A percentile compares a stretch with the other conserved stretches of the same genome.
Conservation (phyloP, 2,888 invertebrate species). For the Eurois occulta region DNA sequence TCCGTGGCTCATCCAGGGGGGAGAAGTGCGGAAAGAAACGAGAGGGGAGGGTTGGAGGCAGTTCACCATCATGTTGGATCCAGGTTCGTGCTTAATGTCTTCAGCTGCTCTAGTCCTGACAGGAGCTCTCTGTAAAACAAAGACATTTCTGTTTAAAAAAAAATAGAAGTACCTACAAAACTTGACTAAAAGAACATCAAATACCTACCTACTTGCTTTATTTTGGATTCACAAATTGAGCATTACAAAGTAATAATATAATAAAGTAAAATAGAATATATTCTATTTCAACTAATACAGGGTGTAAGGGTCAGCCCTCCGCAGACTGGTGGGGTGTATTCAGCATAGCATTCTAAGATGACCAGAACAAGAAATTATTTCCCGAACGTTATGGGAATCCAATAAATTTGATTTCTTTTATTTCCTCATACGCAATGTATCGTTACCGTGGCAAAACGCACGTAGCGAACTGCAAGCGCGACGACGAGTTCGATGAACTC, state of each 20-base stretch:
- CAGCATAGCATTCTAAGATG: too few species aligned
- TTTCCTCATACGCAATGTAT: too few species aligned
- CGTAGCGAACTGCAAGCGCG: too few species aligned
- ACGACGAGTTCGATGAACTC: too few species aligned
- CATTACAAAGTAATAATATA: too few species aligned
- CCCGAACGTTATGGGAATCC: too few species aligned
- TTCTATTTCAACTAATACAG: not conserved
- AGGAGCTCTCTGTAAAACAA: slow-evolving; percentile 81
- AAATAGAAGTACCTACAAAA: not conserved
- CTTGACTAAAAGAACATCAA: not conserved
- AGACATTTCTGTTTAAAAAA: not conserved
- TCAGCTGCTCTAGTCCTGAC: slow-evolving; percentile 83
- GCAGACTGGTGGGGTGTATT: too few species aligned
- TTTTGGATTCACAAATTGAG: not conserved
- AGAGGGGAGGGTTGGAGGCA: not conserved
- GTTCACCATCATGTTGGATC: slow-evolving; percentile 82
- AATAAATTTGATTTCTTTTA: too few species aligned
- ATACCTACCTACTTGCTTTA: not conserved
- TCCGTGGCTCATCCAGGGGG: slow-evolving; percentile 30
- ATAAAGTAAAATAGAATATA: too few species aligned
- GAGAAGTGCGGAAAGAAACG: slow-evolving; percentile 20
- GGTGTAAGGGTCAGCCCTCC: too few species aligned
- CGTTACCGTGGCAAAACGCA: too few species aligned
- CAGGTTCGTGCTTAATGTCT: slow-evolving; percentile 79
- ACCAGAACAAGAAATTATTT: too few species aligned